A percentile compares a stretch with the other conserved stretches of the same genome.
Evolutionary conservation across 2,797 vertebrate species (phyloP).

Genomic region (Emys orbicularis): DNA sequence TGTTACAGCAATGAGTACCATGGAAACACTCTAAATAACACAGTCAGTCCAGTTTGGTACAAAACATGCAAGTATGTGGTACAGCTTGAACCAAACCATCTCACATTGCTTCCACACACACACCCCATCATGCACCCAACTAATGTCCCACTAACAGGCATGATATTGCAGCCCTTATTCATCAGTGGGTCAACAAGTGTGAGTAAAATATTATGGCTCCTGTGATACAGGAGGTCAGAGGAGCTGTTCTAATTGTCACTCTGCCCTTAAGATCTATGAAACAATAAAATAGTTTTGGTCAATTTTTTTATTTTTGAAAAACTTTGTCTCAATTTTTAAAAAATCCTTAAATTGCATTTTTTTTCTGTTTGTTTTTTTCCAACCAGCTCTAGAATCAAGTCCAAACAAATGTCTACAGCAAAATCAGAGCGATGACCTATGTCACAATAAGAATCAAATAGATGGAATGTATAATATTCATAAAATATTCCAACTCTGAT

Average conservation of each 20-base stretch:
- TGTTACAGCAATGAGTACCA: too few species aligned
- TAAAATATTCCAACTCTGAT: too few species aligned
- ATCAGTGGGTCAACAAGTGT: background rate
- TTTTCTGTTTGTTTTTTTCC: background rate
- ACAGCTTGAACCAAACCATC: background rate
- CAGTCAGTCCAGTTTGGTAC: background rate
- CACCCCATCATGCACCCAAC: background rate
- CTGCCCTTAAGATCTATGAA: background rate
- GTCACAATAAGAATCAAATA: background rate
- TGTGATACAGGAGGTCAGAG: fast-evolving
- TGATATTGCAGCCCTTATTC: background rate
- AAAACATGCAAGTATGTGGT: background rate
- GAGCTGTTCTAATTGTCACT: background rate
- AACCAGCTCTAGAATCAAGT: constrained; percentile 7
- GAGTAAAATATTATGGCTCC: background rate
- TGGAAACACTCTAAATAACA: too few species aligned
- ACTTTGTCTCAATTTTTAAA: too few species aligned
- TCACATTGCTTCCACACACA: background rate
- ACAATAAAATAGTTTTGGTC: background rate
- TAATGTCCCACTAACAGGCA: background rate
- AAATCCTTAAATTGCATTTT: background rate
- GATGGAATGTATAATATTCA: background rate
- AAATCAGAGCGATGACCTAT: background rate
- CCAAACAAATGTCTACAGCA: background rate
- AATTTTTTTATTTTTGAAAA: background rate